Base-by-base conservation (phyloP, 2,113 vertebrate genomes). In the Mellivora capensis region DNA sequence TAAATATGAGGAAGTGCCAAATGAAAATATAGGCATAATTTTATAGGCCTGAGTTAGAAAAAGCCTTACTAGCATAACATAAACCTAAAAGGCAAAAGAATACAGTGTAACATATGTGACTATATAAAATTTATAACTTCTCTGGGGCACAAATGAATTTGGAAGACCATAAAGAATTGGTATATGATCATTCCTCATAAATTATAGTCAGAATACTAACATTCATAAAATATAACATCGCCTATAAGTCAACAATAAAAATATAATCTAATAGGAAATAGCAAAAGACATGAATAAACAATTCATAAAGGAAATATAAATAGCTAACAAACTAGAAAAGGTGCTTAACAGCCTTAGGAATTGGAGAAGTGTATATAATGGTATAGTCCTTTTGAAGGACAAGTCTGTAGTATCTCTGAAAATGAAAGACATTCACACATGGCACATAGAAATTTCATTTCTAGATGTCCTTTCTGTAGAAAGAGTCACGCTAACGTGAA, bases 21-120 rank as follows among this genome's bases (percentile, higher is more conserved):
- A 87, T 72, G 62, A 91, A 84, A 93, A 92, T 87, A 93, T 21
- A 21, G n/a, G 11, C 61, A 83, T 74, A 44, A 8, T 89, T 94
- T 79, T 72, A 79, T 39, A 97, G n/a, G 49, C 25, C 13, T 84
- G 54, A 62, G 62, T 87, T 97, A 89, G n/a, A 86, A 92, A 71
- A 90, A 39, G n/a, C 5, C 7, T 95, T 87, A 92, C 27, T 89
- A 67, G 25, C 31, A 84, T 84, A 23, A 84, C 7, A 59, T 9
- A 34, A 96, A 37, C 7, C n/a, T 83, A 87, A 96, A 97, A 87
- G 7, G 7, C 29, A 94, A 76, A 47, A 76, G 14, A 59, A 86
- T n/a, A 76, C 77, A 42, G 3, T n/a, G 15, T n/a, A 82, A 52
- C 34, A 42, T 44, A 67, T 54, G 14, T 77, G 13, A 90, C 23